Conservation (phyloP, 2,888 invertebrate genomes). For the Agrochola macilenta region DNA sequence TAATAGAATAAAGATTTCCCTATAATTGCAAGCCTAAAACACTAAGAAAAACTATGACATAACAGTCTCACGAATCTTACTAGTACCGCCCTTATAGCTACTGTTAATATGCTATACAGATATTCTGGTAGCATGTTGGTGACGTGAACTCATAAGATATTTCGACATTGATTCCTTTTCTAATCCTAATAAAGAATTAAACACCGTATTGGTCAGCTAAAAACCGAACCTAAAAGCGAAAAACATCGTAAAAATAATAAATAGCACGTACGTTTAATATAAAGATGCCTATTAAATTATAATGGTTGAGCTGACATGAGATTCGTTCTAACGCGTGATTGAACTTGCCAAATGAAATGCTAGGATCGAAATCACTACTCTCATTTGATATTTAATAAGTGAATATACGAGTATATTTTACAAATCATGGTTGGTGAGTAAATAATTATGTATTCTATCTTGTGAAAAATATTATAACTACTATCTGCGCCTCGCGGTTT, state of each 20-base stretch:
- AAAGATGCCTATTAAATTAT: conserved; percentile 53
- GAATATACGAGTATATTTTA: not conserved
- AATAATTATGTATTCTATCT: not conserved
- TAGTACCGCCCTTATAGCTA: not conserved
- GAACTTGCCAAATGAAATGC: conserved; percentile 28
- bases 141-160: not conserved
- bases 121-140: not conserved
- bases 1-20: not conserved
- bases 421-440: not conserved
- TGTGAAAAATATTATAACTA: not conserved
- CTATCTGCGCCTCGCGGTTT: too few species aligned
- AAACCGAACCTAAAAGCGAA: conserved; percentile 19
- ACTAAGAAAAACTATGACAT: not conserved
- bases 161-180: not conserved
- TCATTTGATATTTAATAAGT: conserved; percentile 16
- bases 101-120: not conserved
- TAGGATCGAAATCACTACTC: conserved; percentile 21
- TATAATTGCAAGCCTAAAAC: not conserved
- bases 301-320: conserved; percentile 47
- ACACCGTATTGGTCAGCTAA: not conserved
- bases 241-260: conserved; percentile 36
- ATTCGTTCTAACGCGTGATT: conserved; percentile 44
- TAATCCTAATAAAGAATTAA: not conserved
- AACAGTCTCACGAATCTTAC: not conserved
- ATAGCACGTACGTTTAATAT: conserved; percentile 27